Percentiles rank a stretch among this genome's conserved stretches.
Conservation (phyloP, 2,888 invertebrate genomes). For the Cantharis flavilabris region DNA sequence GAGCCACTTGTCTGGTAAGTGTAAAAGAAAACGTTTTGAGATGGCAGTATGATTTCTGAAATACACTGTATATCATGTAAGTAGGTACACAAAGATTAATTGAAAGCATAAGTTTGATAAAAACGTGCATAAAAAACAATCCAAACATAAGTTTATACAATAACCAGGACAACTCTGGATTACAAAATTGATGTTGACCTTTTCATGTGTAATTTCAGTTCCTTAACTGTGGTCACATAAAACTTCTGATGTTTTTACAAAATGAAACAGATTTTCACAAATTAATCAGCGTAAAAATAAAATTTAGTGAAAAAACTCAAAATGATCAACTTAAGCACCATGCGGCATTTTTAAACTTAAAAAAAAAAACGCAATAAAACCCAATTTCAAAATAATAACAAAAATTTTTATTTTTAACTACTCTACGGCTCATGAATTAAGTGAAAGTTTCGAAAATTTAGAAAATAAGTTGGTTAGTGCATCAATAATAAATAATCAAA, state of each 20-base stretch:
- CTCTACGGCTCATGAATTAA: conserved; percentile 12
- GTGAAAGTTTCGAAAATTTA: neutral
- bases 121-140: conserved; percentile 28
- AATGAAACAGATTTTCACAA: conserved; percentile 9
- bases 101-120: conserved; percentile 11
- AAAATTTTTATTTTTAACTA: neutral
- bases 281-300: neutral
- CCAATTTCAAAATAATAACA: conserved; percentile 1
- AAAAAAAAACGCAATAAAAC: conserved; percentile 12
- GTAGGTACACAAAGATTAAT: neutral
- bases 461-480: conserved; percentile 28
- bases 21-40: neutral
- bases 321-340: conserved; percentile 28
- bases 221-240: conserved; percentile 19
- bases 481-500: conserved; percentile 21
- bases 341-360: conserved; percentile 27
- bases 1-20: neutral
- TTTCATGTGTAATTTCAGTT: conserved; percentile 19
- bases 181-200: conserved; percentile 14
- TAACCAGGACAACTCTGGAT: conserved; percentile 6
- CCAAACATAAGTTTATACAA: conserved; percentile 29
- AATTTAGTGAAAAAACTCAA: conserved; percentile 3
- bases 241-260: conserved; percentile 10
- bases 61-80: neutral
- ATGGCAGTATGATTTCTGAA: neutral